phyloP scores from a whole-genome alignment of 2,888 invertebrate species.

The Leptinotarsa peninsularis region DNA sequence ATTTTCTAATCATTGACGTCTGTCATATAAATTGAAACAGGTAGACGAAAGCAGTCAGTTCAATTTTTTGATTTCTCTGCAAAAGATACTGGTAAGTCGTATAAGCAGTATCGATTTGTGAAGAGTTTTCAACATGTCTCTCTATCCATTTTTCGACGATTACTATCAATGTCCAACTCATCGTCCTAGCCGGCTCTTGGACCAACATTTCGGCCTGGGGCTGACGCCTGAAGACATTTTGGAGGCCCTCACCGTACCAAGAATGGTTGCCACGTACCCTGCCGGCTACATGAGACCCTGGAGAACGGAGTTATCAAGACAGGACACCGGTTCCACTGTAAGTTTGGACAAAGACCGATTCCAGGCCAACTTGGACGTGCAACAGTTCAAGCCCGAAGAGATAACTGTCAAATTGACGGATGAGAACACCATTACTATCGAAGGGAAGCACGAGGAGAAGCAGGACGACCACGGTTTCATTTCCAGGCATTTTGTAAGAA shows the following conservation, averaged over 20 bases:
- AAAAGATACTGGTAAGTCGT: no score
- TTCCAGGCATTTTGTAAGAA: slow-evolving; percentile 80
- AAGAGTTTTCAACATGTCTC: not conserved
- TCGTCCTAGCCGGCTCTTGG: slow-evolving; percentile 8
- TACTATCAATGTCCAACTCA: not conserved
- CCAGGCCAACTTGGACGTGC: slow-evolving; percentile 79
- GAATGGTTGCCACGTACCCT: not conserved
- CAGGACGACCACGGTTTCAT: slow-evolving; percentile 79
- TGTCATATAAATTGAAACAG: no score
- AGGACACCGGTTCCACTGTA: slow-evolving; percentile 45
- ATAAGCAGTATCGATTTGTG: not conserved
- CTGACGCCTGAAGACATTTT: slow-evolving; percentile 13
- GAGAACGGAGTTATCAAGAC: slow-evolving; percentile 30
- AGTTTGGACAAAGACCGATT: slow-evolving; percentile 74
- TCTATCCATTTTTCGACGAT: slow-evolving; percentile 15
- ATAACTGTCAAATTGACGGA: slow-evolving; percentile 77
- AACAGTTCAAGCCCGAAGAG: slow-evolving; percentile 82
- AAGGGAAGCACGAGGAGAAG: slow-evolving; percentile 83
- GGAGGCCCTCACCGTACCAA: slow-evolving; percentile 16
- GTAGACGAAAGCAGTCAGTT: no score
- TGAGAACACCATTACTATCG: slow-evolving; percentile 77
- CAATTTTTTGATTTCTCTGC: no score
- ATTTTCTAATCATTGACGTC: no score
- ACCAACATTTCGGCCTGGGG: slow-evolving; percentile 21
- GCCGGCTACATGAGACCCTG: slow-evolving; percentile 17